phyloP scores from a whole-genome alignment of 2,888 invertebrate species.

The Theretra japonica region DNA sequence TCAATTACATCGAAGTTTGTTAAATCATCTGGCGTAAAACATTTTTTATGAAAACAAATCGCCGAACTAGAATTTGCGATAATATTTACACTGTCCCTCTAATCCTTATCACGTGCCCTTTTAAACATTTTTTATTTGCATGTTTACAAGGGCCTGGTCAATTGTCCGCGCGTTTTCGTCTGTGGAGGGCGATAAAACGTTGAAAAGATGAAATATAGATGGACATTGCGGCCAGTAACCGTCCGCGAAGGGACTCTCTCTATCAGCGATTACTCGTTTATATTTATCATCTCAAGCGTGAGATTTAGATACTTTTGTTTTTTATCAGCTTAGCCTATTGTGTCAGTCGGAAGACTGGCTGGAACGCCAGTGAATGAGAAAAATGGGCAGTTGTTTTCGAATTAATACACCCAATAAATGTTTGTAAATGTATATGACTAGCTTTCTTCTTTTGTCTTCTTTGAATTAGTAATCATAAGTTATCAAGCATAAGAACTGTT shows the following conservation, averaged over 20 bases:
- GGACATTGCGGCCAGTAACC: constrained; percentile 60
- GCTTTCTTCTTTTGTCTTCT: too few relatives aligned
- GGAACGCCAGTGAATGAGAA: neutral
- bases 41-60: neutral
- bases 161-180: constrained; percentile 67
- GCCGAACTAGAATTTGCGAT: neutral
- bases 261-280: constrained; percentile 2
- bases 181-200: constrained; percentile 70
- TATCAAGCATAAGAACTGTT: too few relatives aligned
- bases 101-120: constrained; percentile 48
- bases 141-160: constrained; percentile 57
- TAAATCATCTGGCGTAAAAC: neutral
- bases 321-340: neutral
- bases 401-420: too few relatives aligned
- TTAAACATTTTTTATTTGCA: constrained; percentile 56
- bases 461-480: too few relatives aligned
- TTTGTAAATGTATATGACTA: too few relatives aligned
- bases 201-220: constrained; percentile 76
- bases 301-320: neutral
- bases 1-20: too few relatives aligned
- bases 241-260: constrained; percentile 47
- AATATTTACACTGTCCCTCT: constrained; percentile 30
- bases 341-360: too few relatives aligned
- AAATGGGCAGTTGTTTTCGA: too few relatives aligned
- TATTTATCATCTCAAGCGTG: constrained; percentile 14